Base-by-base conservation (phyloP, 2,797 vertebrate genomes). In the Dallia pectoralis region DNA sequence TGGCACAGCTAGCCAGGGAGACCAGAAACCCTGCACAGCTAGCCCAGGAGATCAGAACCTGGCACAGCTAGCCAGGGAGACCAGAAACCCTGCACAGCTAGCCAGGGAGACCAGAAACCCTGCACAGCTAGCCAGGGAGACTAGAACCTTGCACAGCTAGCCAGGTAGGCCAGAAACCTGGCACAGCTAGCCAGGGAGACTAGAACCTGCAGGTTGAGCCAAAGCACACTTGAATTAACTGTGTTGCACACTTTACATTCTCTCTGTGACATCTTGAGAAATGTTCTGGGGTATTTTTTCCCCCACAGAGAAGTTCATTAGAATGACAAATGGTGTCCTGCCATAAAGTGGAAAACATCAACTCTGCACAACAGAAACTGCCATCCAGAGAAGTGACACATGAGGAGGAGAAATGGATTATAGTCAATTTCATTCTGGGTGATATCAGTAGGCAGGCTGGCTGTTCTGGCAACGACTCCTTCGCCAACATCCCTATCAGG, bases 261-360 rank as follows among this genome's bases (percentile, higher is more conserved):
- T 79, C 87, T 86, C 87, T 87, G 89, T 90, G 91, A 93, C 92
- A 91, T 89, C 87, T 87, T 92, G 89, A 93, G 86, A 86, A 93
- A 93, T 92, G 91, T 91, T 92, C 89, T 88, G 84, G 69, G 84
- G 87, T 88, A 90, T 91, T 86, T 86, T 90, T 88, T 89, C 89
- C 85, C 88, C 89, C 90, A 89, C 86, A 82, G 90, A 91, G 90
- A 92, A 91, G 91, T 92, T 92, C 90, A 92, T 93, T 93, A 91
- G 91, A 92, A 92, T 92, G 92, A 93, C 91, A 92, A 93, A 93
- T 93, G 90, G 91, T 84, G 82, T 82, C 85, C 90, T 91, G 88
- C 88, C 88, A 91, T 90, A 89, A 93, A 91, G 87, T 90, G 87
- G 90, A 81, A 93, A 89, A 91, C 91, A 90, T 93, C 91, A 90